Evolutionary conservation across 2,797 vertebrate species (phyloP).

Genomic region (Jordanella pulchra): DNA sequence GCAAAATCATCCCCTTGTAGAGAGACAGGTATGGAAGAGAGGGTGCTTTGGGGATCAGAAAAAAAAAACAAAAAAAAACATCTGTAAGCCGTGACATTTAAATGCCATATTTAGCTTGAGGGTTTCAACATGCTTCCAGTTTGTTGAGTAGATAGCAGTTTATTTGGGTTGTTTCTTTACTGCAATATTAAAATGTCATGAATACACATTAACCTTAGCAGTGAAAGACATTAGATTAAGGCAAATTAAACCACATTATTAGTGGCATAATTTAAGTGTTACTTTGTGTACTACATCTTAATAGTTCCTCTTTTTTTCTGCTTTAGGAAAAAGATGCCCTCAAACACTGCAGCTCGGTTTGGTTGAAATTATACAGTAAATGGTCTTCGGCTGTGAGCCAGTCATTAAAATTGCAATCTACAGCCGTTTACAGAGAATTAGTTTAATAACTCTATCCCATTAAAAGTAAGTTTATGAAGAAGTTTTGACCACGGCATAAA

Average conservation of each 20-base stretch:
- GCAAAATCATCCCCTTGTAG: neutral
- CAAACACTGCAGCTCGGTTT: conserved; percentile 2
- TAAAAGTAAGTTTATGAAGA: neutral
- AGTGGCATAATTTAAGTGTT: neutral
- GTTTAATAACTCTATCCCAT: neutral
- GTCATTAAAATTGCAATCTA: conserved; percentile 13
- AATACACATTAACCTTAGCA: neutral
- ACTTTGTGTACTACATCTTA: neutral
- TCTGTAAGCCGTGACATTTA: conserved; percentile 2
- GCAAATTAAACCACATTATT: neutral
- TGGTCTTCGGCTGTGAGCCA: conserved; percentile 4
- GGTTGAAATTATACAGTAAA: conserved; percentile 6
- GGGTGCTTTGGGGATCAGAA: neutral
- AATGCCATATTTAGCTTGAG: neutral
- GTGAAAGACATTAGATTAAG: neutral
- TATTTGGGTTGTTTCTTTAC: neutral
- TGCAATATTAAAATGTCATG: neutral
- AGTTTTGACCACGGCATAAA: neutral
- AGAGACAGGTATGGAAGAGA: neutral
- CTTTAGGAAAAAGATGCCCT: neutral
- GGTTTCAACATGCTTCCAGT: conserved; percentile 5
- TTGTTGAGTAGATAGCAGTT: neutral
- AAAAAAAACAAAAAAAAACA: neutral
- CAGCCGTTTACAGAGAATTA: conserved; percentile 6
- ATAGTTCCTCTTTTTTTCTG: neutral